Percentiles rank a stretch among this genome's conserved stretches.
phyloP scores from a whole-genome alignment of 1,140 invertebrate species.

The Leptopilina boulardi region DNA sequence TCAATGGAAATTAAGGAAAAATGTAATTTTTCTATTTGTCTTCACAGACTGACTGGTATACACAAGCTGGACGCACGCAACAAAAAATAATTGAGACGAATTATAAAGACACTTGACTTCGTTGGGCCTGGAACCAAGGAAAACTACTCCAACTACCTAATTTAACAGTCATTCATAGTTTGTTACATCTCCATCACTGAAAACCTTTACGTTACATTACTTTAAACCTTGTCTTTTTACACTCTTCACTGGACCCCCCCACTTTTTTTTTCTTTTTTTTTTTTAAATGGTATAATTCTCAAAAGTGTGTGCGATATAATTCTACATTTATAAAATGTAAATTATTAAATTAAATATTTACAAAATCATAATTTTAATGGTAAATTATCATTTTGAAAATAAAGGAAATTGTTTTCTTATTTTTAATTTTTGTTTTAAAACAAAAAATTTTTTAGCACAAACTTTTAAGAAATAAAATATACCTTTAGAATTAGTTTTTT shows the following conservation, averaged over 20 bases:
- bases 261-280: no score
- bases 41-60: slow-evolving; percentile 77
- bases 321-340: neutral
- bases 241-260: slow-evolving; percentile 61
- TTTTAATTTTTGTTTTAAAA: neutral
- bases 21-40: slow-evolving; percentile 75
- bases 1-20: slow-evolving; percentile 56
- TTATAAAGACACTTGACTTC: slow-evolving; percentile 77
- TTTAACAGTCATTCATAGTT: slow-evolving; percentile 73
- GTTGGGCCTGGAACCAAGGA: slow-evolving; percentile 76
- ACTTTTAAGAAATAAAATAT: slow-evolving; percentile 52
- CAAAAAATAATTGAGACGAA: slow-evolving; percentile 72
- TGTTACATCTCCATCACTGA: slow-evolving; percentile 72
- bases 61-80: slow-evolving; percentile 77
- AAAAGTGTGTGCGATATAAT: slow-evolving; percentile 34
- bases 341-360: neutral
- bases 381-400: neutral
- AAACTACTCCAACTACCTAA: slow-evolving; percentile 72
- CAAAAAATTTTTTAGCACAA: slow-evolving; percentile 55
- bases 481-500: slow-evolving; percentile 53
- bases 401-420: neutral
- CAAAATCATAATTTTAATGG: neutral
- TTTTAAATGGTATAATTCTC: neutral
- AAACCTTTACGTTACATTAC: slow-evolving; percentile 71
- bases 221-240: slow-evolving; percentile 58